These are phyloP conservation scores for Cherax quadricarinatus DNA, from an alignment of 1,140 invertebrate species.

Conservation along the genomic window DNA sequence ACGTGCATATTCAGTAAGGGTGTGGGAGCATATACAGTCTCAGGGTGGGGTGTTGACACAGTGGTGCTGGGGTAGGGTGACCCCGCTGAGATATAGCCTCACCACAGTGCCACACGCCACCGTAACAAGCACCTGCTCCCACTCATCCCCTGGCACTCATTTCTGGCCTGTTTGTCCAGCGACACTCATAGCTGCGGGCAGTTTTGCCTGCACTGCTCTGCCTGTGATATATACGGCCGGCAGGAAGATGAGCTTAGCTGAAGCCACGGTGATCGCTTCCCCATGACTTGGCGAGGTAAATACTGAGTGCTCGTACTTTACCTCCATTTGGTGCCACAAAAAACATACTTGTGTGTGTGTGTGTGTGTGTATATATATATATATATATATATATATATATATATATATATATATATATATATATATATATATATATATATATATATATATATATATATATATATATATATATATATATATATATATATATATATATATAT, in stretches of 20 bases:
- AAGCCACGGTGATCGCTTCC: background rate
- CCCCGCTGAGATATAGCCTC: background rate
- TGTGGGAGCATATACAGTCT: too few species aligned
- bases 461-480: too few species aligned
- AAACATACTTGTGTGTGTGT: too few species aligned
- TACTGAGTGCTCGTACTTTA: background rate
- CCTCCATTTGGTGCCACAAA: too few species aligned
- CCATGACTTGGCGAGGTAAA: background rate
- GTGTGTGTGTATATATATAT: too few species aligned
- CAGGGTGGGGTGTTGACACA: slow-evolving; percentile 35
- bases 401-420: too few species aligned
- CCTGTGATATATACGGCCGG: background rate
- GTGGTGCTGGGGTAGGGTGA: slow-evolving; percentile 12
- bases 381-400: too few species aligned
- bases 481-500: background rate
- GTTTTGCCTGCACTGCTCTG: background rate
- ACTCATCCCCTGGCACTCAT: slow-evolving; percentile 18
- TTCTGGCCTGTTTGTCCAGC: slow-evolving; percentile 27
- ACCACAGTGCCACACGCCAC: slow-evolving; percentile 27
- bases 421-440: too few species aligned
- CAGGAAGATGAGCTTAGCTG: background rate
- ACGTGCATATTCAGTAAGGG: slow-evolving; percentile 35
- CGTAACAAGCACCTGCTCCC: slow-evolving; percentile 28
- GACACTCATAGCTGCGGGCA: slow-evolving; percentile 14
- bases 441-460: background rate